Base-by-base conservation (phyloP, 2,113 vertebrate genomes). In the Jacana jacana region DNA sequence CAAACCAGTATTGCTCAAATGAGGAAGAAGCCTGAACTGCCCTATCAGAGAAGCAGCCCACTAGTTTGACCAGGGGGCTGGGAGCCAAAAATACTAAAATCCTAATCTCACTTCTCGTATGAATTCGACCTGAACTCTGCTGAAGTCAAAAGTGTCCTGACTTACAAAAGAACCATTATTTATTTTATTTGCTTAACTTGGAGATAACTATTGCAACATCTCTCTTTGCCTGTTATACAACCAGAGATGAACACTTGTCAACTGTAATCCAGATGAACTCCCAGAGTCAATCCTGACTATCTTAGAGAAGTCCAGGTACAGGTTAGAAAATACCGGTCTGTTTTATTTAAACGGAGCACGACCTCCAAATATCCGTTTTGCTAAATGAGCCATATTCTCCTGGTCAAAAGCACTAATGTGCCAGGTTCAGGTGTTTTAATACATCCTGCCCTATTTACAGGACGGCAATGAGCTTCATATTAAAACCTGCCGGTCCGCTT, bases 341-440 rank as follows among this genome's bases (percentile, higher is more conserved):
- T 92, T 79, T 93, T 86, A 75, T 77, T 78, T 84, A 86, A 94
- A 66, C 52, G 51, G 71, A 85, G 39, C 60, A 49, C 66, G 84
- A 96, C 86, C 89, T 96, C 77, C 82, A 95, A 85, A 17, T n/a
- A 91, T 42, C 70, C 81, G 37, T 95, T 95, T 86, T 87, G 77
- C 87, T 95, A 87, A 95, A 93, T 88, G 81, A 96, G 76, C 63
- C 76, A n/a, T 66, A 63, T 63, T 79, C 65, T 91, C 72, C 71
- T 88, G 70, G 73, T 94, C 48, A 92, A 25, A 17, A 95, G 72
- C 79, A 54, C 66, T 92, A 90, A 81, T 27, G 76, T 95, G 91
- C 85, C 82, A 84, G 61, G 82, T 39, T 85, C 46, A 69, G 55
- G 82, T 37, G 64, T 86, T 94, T 89, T 52, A 94, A 33, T 72